Conservation (phyloP, 2,888 invertebrate species). For the Troilus luridus region DNA sequence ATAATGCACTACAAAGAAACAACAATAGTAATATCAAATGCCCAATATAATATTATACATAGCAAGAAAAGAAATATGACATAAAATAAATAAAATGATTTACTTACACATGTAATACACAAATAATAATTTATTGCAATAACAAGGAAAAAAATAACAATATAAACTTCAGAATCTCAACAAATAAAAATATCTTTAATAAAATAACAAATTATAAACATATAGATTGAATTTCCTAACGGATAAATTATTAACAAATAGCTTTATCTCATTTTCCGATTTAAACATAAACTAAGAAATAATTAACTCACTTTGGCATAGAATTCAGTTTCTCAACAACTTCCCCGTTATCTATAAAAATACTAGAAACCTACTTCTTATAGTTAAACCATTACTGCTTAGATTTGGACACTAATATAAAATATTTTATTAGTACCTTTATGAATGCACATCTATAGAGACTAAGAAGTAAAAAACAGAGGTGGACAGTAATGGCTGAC, state of each 20-base stretch:
- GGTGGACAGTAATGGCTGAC: background rate
- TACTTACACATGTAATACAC: background rate
- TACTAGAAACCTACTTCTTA: slow-evolving; percentile 10
- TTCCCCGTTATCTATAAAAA: background rate
- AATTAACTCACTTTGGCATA: background rate
- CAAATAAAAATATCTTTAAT: background rate
- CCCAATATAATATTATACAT: background rate
- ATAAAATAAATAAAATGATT: background rate
- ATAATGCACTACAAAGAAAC: slow-evolving; percentile 23
- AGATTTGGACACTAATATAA: background rate
- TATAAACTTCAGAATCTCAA: slow-evolving; percentile 21
- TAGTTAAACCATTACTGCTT: slow-evolving; percentile 1
- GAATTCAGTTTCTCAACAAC: background rate
- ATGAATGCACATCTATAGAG: background rate
- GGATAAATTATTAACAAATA: background rate
- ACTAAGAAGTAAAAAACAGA: background rate
- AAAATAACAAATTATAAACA: slow-evolving; percentile 15
- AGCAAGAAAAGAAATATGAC: background rate
- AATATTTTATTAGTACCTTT: background rate
- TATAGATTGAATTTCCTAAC: background rate
- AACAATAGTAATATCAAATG: background rate
- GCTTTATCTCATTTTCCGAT: background rate
- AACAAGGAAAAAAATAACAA: background rate
- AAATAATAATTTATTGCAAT: background rate
- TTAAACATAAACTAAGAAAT: background rate